Evolutionary conservation across 2,888 invertebrate genomes (phyloP).

Genomic region (Drosophila colorata): DNA sequence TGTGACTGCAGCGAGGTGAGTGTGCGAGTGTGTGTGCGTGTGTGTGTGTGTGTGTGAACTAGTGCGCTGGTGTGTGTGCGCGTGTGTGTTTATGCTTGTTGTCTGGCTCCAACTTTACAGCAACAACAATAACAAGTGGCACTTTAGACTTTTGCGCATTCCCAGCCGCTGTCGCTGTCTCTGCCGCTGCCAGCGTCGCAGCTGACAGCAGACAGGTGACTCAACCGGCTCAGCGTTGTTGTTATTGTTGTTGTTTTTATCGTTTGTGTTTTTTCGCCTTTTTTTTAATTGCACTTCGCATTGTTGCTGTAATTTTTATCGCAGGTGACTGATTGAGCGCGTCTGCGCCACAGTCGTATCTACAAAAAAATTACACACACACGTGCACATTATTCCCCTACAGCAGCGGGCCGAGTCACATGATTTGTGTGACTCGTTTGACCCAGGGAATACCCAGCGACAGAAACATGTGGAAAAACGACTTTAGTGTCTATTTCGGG

Average conservation of each 20-base stretch:
- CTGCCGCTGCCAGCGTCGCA: constrained; percentile 21
- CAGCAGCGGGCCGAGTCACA: constrained; percentile 9
- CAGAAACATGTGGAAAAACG: no score
- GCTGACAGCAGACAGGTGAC: constrained; percentile 67
- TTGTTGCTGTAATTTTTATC: constrained; percentile 67
- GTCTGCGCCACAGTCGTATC: constrained; percentile 56
- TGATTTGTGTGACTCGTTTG: constrained; percentile 8
- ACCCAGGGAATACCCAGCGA: not conserved
- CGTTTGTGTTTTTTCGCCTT: constrained; percentile 24
- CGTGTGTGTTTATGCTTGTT: constrained; percentile 39
- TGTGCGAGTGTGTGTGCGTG: constrained; percentile 33
- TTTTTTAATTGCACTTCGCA: constrained; percentile 42
- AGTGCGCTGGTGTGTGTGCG: constrained; percentile 24
- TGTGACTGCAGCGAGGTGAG: constrained; percentile 10
- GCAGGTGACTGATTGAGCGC: constrained; percentile 75
- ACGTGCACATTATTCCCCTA: constrained; percentile 41
- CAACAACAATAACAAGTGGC: constrained; percentile 56
- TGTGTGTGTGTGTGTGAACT: constrained; percentile 26
- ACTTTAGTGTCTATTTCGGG: no score
- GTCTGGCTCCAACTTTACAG: constrained; percentile 63
- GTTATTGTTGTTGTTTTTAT: constrained; percentile 27
- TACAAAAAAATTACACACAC: constrained; percentile 10
- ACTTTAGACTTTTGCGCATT: constrained; percentile 81
- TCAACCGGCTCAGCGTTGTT: constrained; percentile 65
- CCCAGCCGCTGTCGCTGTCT: constrained; percentile 65